phyloP scores from a whole-genome alignment of 2,888 invertebrate species.

The Acronicta psi region DNA sequence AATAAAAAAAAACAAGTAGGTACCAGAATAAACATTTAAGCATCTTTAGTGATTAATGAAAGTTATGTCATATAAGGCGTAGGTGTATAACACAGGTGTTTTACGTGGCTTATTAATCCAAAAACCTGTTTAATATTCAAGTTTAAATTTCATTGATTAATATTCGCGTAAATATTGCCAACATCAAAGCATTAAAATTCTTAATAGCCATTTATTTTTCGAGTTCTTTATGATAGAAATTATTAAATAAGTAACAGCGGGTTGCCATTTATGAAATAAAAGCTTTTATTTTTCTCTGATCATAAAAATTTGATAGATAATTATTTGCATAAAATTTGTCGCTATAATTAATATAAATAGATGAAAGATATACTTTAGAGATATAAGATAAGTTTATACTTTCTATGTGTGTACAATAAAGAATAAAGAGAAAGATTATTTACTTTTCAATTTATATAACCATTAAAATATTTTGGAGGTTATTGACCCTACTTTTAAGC shows the following conservation, averaged over 20 bases:
- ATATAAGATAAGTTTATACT: too few species aligned
- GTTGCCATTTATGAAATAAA: slow-evolving; percentile 14
- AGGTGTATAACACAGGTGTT: not conserved
- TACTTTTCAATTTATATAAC: not conserved
- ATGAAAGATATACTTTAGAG: too few species aligned
- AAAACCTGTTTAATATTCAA: not conserved
- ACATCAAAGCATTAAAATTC: slow-evolving; percentile 4
- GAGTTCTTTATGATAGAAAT: slow-evolving; percentile 15
- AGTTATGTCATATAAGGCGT: not conserved
- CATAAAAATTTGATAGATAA: slow-evolving; percentile 29
- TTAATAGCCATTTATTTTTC: slow-evolving; percentile 1
- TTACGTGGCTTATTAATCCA: not conserved
- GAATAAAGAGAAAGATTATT: too few species aligned
- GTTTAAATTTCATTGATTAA: not conserved
- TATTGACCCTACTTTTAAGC: not conserved
- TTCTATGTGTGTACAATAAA: too few species aligned
- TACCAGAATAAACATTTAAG: too few species aligned
- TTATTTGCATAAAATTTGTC: slow-evolving; percentile 45
- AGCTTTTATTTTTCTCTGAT: slow-evolving; percentile 19
- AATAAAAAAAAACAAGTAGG: too few species aligned
- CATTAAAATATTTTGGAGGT: not conserved
- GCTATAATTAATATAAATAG: slow-evolving; percentile 27
- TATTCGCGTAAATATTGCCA: not conserved
- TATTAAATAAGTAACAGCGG: slow-evolving; percentile 15
- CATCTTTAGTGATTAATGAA: too few species aligned